phyloP scores from a whole-genome alignment of 2,113 vertebrate species.

The Daphoenositta chrysoptera region DNA sequence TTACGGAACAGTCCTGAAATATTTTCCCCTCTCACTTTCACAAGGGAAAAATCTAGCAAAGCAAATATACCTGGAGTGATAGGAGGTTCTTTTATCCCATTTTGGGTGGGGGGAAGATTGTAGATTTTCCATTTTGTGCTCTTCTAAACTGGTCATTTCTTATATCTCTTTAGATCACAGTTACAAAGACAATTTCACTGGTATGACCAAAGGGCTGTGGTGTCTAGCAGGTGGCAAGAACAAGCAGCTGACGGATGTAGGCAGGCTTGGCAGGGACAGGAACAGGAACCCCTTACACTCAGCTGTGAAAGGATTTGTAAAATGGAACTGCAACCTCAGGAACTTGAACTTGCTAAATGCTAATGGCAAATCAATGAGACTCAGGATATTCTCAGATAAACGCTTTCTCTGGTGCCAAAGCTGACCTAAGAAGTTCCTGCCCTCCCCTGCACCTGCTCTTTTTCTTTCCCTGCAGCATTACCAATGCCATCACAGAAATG shows the following conservation, averaged over 20 bases:
- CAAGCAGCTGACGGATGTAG: neutral
- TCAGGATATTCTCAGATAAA: slow-evolving; percentile 30
- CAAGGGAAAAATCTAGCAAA: neutral
- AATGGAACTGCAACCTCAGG: slow-evolving; percentile 15
- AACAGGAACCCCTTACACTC: neutral
- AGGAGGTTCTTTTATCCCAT: neutral
- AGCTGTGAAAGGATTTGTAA: slow-evolving; percentile 42
- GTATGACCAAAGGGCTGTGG: neutral
- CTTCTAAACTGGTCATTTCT: neutral
- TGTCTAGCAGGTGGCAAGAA: slow-evolving; percentile 21
- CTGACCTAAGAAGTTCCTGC: slow-evolving; percentile 17
- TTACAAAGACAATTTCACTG: neutral
- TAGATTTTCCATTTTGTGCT: neutral
- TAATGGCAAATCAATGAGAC: slow-evolving; percentile 21
- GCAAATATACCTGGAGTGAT: neutral
- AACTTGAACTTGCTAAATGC: neutral
- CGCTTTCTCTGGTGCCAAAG: neutral
- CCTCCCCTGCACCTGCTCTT: slow-evolving; percentile 15
- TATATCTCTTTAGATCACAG: neutral
- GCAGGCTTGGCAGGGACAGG: neutral
- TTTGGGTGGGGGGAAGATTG: rapidly evolving
- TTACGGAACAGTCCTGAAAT: neutral
- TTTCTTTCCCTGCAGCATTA: neutral
- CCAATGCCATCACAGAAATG: neutral
- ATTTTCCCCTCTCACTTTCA: neutral